Base-by-base conservation (phyloP, 2,888 invertebrate species). In the Monoplex corrugatus region DNA sequence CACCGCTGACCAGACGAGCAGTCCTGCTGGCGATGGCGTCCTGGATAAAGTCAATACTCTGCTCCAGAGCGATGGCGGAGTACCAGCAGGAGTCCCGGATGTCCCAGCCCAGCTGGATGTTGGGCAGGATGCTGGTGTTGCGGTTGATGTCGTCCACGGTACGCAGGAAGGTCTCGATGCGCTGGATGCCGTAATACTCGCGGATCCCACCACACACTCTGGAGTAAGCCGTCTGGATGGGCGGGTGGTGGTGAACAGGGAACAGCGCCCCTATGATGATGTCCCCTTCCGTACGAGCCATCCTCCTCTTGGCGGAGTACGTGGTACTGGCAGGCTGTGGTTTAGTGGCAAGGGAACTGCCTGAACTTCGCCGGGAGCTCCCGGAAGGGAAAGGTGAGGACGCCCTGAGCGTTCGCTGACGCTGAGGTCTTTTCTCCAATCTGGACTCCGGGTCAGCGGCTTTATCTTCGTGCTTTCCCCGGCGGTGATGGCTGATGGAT, bases 11-110 rank as follows among this genome's bases (percentile, higher is more conserved):
- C 35, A 86, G 80, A 28, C 86, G n/a, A 35, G 63, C 50, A 38
- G 89, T 82, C 89, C 82, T 86, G 82, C 93, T 93, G 44, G 95
- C 94, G 32, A 95, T 95, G 75, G 97, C 97, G 94, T 97, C 97
- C 84, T 97, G 97, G 92, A 98, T 97, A 93, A 98, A 97, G 96
- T 98, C 97, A 91, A 98, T 97, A 95, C 97, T 97, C 96, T 98
- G 98, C 94, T 98, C 98, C 91, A 98, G 96, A 45, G 98, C 98
- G 6, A 98, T 97, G 35, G 98, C 97, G 3, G 98, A 97, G 94
- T 98, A 98, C 98, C 98, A 98, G 96, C 98, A 98, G 44, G 98
- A 97, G 96, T 98, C 98, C 3, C 98, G 96, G 90, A 98, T 97
- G 95, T 98, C 98, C 89, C 97, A 97, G 44, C 98, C 98, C 28